Base-by-base conservation (phyloP, 2,113 vertebrate genomes). In the Jacana jacana region DNA sequence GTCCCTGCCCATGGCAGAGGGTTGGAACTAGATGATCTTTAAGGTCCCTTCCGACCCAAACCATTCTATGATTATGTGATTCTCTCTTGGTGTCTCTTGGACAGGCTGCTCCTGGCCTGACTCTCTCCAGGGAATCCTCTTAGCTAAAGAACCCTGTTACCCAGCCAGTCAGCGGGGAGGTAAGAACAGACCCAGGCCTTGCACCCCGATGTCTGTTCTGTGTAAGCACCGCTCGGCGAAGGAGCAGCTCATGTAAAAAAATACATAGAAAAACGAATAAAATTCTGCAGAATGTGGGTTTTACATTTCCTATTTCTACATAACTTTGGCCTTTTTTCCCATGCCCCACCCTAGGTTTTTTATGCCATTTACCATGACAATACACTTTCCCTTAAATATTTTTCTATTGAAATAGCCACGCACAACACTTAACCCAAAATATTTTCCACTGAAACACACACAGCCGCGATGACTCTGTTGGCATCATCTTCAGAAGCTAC, bases 371-470 rank as follows among this genome's bases (percentile, higher is more conserved):
- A 72, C 73, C 39, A 55, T 48, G 65, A 91, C 64, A 94, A 90
- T 90, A 33, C 44, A 52, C 61, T 92, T 95, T 33, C 49, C 39
- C 42, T 89, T 88, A 84, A 94, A 84, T 95, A 95, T 84, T 95
- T 97, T 88, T 91, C 61, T 76, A 8, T 55, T 84, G 72, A 92
- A 93, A 81, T 51, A 92, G 57, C 60, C 78, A 37, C 0, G 1
- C n/a, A 40, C 68, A 75, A 63, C 5, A 8, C 39, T 92, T 77
- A 81, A 24, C 12, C 55, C 57, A 68, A 91, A 94, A 66, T 86
- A 64, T 89, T 95, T 96, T 91, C 89, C 87, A 66, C 18, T 70
- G 81, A 89, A 96, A 80, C 14, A 5, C 65, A 42, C 42, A 65
- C 8, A 91, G 80, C 48, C 33, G 2, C 6, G 35, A 87, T 65